These are phyloP conservation scores for Cataglyphis hispanica DNA, from an alignment of 1,140 invertebrate genomes.

Conservation along the genomic window DNA sequence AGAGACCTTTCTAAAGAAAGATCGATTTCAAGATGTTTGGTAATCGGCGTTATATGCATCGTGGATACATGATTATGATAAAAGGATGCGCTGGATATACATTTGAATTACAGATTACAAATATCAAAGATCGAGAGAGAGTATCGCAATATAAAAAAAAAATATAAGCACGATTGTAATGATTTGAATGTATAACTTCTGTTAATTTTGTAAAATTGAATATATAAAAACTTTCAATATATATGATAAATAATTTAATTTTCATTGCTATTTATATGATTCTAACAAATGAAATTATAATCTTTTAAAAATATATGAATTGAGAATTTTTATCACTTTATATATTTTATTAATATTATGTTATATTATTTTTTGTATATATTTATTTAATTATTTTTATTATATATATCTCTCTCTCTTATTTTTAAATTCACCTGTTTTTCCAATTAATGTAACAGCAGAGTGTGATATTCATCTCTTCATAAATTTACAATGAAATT, in stretches of 20 bases:
- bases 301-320: background rate
- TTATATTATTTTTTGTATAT: too few species aligned
- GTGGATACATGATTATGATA: background rate
- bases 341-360: background rate
- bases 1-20: conserved; percentile 47
- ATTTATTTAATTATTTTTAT: background rate
- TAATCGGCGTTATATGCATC: conserved; percentile 1
- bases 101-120: background rate
- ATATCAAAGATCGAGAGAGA: background rate
- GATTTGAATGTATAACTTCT: background rate
- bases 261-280: background rate
- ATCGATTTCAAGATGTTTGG: conserved; percentile 36
- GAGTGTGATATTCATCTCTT: background rate
- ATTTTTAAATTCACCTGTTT: background rate
- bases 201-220: background rate
- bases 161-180: background rate
- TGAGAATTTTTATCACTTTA: background rate
- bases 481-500: conserved; percentile 53
- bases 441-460: conserved; percentile 30
- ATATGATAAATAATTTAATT: background rate
- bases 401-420: background rate
- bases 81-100: background rate
- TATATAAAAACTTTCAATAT: background rate
- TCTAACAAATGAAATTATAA: too few species aligned
- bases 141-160: conserved; percentile 28